phyloP scores from a whole-genome alignment of 2,797 vertebrate genomes.

The Morelia viridis region DNA sequence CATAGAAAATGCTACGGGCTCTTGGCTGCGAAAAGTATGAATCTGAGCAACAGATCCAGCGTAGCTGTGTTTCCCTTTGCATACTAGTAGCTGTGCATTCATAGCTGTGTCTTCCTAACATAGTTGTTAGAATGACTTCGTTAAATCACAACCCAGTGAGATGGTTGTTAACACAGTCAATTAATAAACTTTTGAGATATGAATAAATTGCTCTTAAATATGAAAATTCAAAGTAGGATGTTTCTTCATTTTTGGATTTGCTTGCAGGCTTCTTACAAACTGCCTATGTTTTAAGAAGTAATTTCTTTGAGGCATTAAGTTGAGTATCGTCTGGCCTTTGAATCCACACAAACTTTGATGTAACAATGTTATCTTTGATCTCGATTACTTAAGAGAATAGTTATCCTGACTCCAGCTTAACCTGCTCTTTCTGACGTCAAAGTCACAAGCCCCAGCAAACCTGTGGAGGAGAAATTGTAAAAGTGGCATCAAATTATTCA shows the following conservation, averaged over 20 bases:
- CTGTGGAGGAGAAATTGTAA: not conserved
- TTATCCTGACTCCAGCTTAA: not conserved
- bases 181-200: not conserved
- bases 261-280: not conserved
- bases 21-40: not conserved
- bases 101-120: not conserved
- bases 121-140: not conserved
- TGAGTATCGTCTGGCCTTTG: conserved; percentile 1
- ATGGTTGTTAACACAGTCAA: not conserved
- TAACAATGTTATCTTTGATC: conserved; percentile 11
- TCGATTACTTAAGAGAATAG: not conserved
- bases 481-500: not conserved
- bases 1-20: not conserved
- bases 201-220: not conserved
- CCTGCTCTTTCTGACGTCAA: conserved; percentile 20
- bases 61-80: not conserved
- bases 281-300: not conserved
- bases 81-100: not conserved
- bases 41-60: not conserved
- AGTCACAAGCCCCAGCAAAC: not conserved
- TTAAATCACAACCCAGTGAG: not conserved
- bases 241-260: not conserved
- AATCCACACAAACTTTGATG: conserved; percentile 12
- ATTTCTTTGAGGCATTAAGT: not conserved
- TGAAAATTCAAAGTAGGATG: not conserved